Percentiles rank a stretch among this genome's conserved stretches.
Conservation (phyloP, 1,140 invertebrate genomes). For the Daktulosphaira vitifoliae region DNA sequence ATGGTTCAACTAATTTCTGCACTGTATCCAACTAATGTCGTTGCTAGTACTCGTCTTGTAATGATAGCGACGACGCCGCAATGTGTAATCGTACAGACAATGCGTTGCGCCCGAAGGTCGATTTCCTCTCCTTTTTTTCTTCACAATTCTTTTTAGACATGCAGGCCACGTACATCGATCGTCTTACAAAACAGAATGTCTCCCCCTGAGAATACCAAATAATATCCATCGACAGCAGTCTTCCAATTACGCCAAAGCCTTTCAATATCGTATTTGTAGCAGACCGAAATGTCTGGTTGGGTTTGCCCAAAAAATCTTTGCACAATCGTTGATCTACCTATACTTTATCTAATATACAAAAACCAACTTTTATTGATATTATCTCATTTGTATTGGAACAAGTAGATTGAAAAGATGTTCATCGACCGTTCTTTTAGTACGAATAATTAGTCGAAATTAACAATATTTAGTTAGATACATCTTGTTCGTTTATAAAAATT, state of each 20-base stretch:
- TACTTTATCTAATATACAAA: too few species aligned
- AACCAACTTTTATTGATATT: too few species aligned
- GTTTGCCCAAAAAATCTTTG: too few species aligned
- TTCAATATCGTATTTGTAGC: too few species aligned
- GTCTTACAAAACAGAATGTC: constrained; percentile 28
- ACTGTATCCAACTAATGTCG: neutral
- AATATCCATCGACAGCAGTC: neutral
- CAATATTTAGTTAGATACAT: too few species aligned
- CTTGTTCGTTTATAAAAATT: too few species aligned
- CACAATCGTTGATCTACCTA: too few species aligned
- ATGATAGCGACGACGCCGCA: neutral
- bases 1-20: constrained; percentile 7
- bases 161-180: constrained; percentile 20
- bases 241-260: constrained; percentile 3
- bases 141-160: constrained; percentile 1
- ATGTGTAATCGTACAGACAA: neutral
- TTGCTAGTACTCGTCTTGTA: neutral
- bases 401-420: too few species aligned
- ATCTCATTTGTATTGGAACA: too few species aligned
- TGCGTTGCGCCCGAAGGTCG: constrained; percentile 25
- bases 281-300: too few species aligned
- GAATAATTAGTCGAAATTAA: too few species aligned
- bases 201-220: constrained; percentile 18
- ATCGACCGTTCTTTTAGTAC: too few species aligned
- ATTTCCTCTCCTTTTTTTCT: neutral